Evolutionary conservation across 2,797 vertebrate species (phyloP).

Genomic region (Clarias laeviceps): DNA sequence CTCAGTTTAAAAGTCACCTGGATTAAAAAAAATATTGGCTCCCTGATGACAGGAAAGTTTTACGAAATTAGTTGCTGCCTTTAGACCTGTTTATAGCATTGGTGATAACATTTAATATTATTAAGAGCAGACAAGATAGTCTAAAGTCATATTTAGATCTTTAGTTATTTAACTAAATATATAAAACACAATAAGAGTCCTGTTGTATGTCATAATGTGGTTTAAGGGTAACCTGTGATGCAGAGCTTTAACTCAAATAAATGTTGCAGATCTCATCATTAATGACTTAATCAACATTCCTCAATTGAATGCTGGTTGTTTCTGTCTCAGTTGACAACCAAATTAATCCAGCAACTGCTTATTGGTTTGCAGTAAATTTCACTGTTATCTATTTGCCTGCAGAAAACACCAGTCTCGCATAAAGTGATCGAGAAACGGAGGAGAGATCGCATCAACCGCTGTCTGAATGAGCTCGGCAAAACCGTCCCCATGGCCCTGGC

Average conservation of each 20-base stretch:
- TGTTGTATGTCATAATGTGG: background rate
- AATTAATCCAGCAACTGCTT: background rate
- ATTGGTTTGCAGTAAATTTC: background rate
- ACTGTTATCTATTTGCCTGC: constrained; percentile 34
- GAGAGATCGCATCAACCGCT: constrained; percentile 92
- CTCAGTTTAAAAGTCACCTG: background rate
- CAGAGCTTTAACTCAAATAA: background rate
- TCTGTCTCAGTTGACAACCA: too few relatives aligned
- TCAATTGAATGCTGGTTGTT: background rate
- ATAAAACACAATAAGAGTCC: background rate
- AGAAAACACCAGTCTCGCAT: constrained; percentile 93
- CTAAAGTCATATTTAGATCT: background rate
- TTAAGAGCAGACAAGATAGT: background rate
- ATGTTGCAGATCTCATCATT: background rate
- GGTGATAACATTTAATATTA: background rate
- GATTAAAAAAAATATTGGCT: background rate
- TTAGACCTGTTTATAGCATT: background rate
- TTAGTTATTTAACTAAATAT: background rate
- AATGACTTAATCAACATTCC: background rate
- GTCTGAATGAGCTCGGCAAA: constrained; percentile 89
- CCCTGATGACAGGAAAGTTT: background rate
- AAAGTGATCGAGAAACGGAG: constrained; percentile 96
- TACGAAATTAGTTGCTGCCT: too few relatives aligned
- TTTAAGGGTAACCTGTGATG: background rate
- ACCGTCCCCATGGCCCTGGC: constrained; percentile 94